Percentiles rank a stretch among this genome's conserved stretches.
Evolutionary conservation across 2,113 vertebrate species (phyloP).

Genomic region (Mus musculus): DNA sequence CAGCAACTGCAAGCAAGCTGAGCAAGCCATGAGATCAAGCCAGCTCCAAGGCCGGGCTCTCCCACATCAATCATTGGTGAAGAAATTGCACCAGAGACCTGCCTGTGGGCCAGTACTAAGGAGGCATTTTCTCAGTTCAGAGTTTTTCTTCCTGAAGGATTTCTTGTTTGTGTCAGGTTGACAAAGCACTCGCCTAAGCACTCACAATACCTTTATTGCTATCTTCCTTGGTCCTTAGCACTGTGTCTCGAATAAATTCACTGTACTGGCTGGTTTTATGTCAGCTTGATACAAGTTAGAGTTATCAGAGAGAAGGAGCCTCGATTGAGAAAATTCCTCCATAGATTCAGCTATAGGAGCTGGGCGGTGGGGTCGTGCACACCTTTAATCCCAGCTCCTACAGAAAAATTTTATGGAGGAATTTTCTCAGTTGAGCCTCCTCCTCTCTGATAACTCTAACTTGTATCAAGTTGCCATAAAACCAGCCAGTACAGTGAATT

Average conservation of each 20-base stretch:
- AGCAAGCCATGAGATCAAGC: background rate
- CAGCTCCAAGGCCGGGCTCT: background rate
- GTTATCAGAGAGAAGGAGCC: background rate
- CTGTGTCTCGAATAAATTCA: background rate
- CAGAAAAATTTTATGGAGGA: too few species aligned
- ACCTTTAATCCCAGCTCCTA: background rate
- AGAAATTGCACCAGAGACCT: background rate
- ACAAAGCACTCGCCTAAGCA: background rate
- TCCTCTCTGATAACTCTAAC: too few species aligned
- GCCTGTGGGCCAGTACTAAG: background rate
- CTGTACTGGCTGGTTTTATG: background rate
- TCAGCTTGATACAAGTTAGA: background rate
- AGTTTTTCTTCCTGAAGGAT: background rate
- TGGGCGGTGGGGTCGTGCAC: background rate
- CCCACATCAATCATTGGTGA: background rate
- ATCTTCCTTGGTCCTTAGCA: background rate
- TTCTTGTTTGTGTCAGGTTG: background rate
- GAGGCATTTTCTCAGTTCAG: background rate
- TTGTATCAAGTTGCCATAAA: too few species aligned
- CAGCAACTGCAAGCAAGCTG: background rate
- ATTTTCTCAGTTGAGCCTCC: too few species aligned
- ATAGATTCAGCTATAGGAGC: background rate
- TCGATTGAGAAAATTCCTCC: background rate
- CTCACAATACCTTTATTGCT: background rate
- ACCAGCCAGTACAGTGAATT: too few species aligned